phyloP scores from a whole-genome alignment of 2,113 vertebrate species.

The Protobothrops flavoviridis region DNA sequence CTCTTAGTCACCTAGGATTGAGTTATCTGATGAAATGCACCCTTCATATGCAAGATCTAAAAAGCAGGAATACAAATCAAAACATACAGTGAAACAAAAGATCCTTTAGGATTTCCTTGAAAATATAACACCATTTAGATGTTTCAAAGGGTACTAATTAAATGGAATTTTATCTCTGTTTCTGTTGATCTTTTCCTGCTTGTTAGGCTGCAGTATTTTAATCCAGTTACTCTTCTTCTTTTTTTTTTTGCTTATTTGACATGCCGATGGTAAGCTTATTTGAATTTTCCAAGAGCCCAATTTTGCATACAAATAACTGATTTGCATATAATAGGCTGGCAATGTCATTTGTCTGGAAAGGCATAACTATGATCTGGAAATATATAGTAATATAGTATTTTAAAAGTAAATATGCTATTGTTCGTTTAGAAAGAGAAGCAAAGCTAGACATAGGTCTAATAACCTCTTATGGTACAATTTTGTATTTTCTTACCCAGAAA shows the following conservation, averaged over 20 bases:
- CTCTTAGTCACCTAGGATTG: not conserved
- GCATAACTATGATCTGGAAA: not conserved
- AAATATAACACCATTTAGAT: conserved; percentile 15
- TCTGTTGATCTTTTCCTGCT: conserved; percentile 34
- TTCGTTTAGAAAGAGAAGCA: conserved; percentile 4
- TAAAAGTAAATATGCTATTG: conserved; percentile 7
- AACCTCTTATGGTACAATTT: not conserved
- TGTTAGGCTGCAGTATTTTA: conserved; percentile 42
- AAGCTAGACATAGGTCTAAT: not conserved
- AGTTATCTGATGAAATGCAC: not conserved
- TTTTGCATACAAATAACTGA: conserved; percentile 42
- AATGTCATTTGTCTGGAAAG: conserved; percentile 22
- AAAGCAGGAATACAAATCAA: not conserved
- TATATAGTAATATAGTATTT: conserved; percentile 9
- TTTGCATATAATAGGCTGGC: not conserved
- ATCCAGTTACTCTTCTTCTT: conserved; percentile 25
- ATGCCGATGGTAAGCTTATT: conserved; percentile 31
- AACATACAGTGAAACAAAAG: not conserved
- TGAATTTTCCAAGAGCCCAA: conserved; percentile 35
- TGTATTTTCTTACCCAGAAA: not conserved
- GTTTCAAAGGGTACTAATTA: conserved; percentile 23
- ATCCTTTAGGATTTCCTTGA: not conserved
- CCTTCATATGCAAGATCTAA: not conserved
- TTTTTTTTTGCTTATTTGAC: conserved; percentile 44
- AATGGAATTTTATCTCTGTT: conserved; percentile 34